Conservation (phyloP, 2,797 vertebrate genomes). For the Xyrichtys novacula region DNA sequence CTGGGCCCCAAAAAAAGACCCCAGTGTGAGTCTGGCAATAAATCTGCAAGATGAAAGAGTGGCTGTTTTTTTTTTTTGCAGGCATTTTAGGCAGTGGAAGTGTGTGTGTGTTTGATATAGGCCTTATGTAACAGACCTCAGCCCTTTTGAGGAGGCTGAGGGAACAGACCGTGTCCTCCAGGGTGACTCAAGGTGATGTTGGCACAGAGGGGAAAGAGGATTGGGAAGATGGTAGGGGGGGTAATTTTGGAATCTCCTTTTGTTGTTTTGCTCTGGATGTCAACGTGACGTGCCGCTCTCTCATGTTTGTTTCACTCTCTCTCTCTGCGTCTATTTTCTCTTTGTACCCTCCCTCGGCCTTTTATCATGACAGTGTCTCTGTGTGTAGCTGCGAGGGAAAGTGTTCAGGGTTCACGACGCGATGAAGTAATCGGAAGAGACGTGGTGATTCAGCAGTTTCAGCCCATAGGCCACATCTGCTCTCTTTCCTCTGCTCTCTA, state of each 20-base stretch:
- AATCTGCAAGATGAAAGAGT: conserved; percentile 35
- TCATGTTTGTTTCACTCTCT: conserved; percentile 8
- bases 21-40: conserved; percentile 33
- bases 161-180: conserved; percentile 41
- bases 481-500: conserved; percentile 61
- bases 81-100: conserved; percentile 10
- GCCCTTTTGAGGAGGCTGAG: conserved; percentile 31
- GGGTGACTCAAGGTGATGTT: conserved; percentile 66
- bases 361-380: conserved; percentile 44
- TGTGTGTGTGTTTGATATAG: conserved; percentile 15
- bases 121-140: conserved; percentile 56
- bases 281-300: conserved; percentile 15
- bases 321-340: conserved; percentile 3
- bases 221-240: conserved; percentile 8
- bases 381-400: conserved; percentile 58
- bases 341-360: conserved; percentile 34
- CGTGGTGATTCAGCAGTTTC: conserved; percentile 83
- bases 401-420: conserved; percentile 61
- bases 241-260: conserved; percentile 41
- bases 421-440: conserved; percentile 81
- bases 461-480: conserved; percentile 81
- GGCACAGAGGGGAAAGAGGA: conserved; percentile 14
- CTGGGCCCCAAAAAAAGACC: conserved; percentile 37
- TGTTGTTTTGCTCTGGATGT: conserved; percentile 16
- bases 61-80: conserved; percentile 29